Evolutionary conservation across 2,888 invertebrate species (phyloP).

Genomic region (Crematogaster levior): DNA sequence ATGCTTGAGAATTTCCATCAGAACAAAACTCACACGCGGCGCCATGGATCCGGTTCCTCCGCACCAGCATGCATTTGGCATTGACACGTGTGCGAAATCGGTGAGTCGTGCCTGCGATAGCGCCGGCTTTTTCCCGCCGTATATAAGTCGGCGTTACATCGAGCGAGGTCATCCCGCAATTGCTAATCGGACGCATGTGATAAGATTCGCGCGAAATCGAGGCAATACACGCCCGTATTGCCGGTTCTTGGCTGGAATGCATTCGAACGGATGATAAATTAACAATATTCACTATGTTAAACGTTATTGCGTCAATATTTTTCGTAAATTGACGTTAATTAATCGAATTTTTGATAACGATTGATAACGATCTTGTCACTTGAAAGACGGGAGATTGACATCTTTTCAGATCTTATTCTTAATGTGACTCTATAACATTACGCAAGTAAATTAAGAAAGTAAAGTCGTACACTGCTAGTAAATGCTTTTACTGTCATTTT

Average conservation of each 20-base stretch:
- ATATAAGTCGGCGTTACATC: slow-evolving; percentile 67
- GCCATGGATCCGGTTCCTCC: slow-evolving; percentile 65
- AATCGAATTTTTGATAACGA: neutral
- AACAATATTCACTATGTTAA: neutral
- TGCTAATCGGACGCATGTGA: slow-evolving; percentile 66
- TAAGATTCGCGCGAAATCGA: slow-evolving; percentile 62
- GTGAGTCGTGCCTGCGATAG: slow-evolving; percentile 59
- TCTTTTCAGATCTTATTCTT: neutral
- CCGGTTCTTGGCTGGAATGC: neutral
- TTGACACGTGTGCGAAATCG: slow-evolving; percentile 74
- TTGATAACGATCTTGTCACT: neutral
- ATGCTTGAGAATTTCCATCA: neutral
- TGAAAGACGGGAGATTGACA: neutral
- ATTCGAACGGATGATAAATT: slow-evolving; percentile 4
- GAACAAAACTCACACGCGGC: neutral
- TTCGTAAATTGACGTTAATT: neutral
- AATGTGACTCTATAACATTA: neutral
- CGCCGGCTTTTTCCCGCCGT: slow-evolving; percentile 68
- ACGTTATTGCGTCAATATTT: neutral
- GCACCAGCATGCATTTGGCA: slow-evolving; percentile 69
- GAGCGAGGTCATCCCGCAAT: slow-evolving; percentile 66
- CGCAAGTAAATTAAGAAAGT: neutral
- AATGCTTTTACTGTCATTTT: neutral
- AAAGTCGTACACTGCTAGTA: neutral
- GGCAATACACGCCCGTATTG: neutral